Evolutionary conservation across 2,113 vertebrate species (phyloP).

Genomic region (Siphamia tubifer): DNA sequence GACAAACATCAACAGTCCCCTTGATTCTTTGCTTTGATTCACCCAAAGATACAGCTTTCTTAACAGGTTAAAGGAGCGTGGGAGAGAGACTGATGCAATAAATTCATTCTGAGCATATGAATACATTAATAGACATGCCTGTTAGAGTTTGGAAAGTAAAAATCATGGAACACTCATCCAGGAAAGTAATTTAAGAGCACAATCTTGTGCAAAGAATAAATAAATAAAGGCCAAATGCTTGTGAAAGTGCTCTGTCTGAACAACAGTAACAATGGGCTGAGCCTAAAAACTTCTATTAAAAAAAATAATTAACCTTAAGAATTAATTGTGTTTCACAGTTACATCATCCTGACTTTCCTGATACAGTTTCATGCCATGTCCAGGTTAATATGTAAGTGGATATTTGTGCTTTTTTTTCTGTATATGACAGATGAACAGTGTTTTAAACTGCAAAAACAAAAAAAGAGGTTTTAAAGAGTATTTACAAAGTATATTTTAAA

Average conservation of each 20-base stretch:
- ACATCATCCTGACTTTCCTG: too few species aligned
- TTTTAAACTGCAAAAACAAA: too few species aligned
- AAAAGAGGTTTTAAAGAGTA: too few species aligned
- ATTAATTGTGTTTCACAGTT: too few species aligned
- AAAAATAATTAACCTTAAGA: too few species aligned
- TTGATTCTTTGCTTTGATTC: constrained; percentile 5
- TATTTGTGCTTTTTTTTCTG: too few species aligned
- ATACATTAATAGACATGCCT: constrained; percentile 28
- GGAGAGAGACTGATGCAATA: constrained; percentile 39
- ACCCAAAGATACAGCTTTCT: neutral
- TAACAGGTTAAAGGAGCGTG: constrained; percentile 40
- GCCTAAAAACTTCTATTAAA: constrained; percentile 5
- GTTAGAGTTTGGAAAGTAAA: constrained; percentile 43
- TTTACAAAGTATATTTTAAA: too few species aligned
- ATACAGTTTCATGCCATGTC: too few species aligned
- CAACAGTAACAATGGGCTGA: neutral
- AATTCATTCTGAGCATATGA: constrained; percentile 36
- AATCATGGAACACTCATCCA: constrained; percentile 24
- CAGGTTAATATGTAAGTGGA: too few species aligned
- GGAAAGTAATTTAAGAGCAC: constrained; percentile 48
- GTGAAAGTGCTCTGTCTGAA: constrained; percentile 30
- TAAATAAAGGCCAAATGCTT: constrained; percentile 26
- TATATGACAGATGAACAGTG: too few species aligned
- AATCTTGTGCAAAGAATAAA: constrained; percentile 32
- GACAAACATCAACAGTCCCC: neutral